These are phyloP conservation scores for Ceratosolen solmsi DNA, from an alignment of 1,140 invertebrate species.

Conservation along the genomic window DNA sequence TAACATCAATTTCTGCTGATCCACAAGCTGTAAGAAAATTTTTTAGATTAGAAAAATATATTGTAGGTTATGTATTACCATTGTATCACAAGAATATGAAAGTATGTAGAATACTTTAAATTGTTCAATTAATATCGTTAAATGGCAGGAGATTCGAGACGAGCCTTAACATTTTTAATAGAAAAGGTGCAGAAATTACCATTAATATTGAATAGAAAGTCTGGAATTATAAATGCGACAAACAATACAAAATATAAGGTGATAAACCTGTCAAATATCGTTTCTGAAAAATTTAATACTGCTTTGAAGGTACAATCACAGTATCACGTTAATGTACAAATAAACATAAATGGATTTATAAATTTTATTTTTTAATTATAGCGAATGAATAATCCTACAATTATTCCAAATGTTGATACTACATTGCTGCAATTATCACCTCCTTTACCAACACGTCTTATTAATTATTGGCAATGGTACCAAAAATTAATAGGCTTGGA, in stretches of 20 bases:
- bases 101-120: neutral
- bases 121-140: neutral
- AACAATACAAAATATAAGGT: constrained; percentile 61
- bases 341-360: neutral
- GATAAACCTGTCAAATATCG: constrained; percentile 57
- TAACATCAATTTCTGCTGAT: too few relatives aligned
- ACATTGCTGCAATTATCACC: constrained; percentile 54
- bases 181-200: constrained; percentile 57
- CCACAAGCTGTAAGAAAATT: too few relatives aligned
- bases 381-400: constrained; percentile 60
- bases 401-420: constrained; percentile 63
- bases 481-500: constrained; percentile 67
- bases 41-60: too few relatives aligned
- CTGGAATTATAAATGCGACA: constrained; percentile 57
- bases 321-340: neutral
- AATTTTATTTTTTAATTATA: constrained; percentile 47
- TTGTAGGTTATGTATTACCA: neutral
- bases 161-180: constrained; percentile 54
- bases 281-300: constrained; percentile 60
- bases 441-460: constrained; percentile 61
- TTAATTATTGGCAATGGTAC: constrained; percentile 69
- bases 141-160: constrained; percentile 59
- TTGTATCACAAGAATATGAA: neutral
- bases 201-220: constrained; percentile 55
- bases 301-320: constrained; percentile 62